Base-by-base conservation (phyloP, 2,113 vertebrate genomes). In the Heterotis niloticus region DNA sequence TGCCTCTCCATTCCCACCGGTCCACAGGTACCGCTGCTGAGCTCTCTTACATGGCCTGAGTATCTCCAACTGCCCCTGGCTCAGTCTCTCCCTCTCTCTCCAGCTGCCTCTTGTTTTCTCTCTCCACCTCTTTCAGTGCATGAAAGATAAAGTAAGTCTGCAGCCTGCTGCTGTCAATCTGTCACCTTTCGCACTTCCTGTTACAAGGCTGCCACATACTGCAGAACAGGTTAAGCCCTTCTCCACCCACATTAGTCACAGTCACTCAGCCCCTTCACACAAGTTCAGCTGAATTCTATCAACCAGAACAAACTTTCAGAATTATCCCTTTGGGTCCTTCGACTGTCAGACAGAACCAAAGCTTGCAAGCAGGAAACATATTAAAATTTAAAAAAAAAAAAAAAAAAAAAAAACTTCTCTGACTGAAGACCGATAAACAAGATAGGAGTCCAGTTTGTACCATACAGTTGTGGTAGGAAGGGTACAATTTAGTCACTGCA, bases 171-270 rank as follows among this genome's bases (percentile, higher is more conserved):
- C 64, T 23, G 64, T 69, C 12, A n/a, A 10, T 16, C 74, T 44
- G 28, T 2, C 51, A 26, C 24, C 10, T 1, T 7, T 5, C 20
- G 29, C 17, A n/a, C 74, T 76, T 62, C 74, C 59, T 76, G 59
- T 1, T 51, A n/a, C 26, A 60, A 62, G 75, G 75, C 51, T 52
- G 10, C 60, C 17, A 59, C 16, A 29, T 23, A 13, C 24, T 56
- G 52, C 44, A 56, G 44, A 67, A 67, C 64, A 67, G 7, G 51
- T 68, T 52, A 51, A 67, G 51, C 64, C 62, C 34, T 5, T 23
- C 75, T 57, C 60, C 75, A 64, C 75, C 75, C 59, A 64, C 34
- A 17, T 56, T 24, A 77, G 20, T 51, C 76, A 54, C 18, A 28
- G 24, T 26, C 23, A 12, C 56, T 17, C 5, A 51, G 12, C 34